These are phyloP conservation scores for Pan paniscus DNA, from an alignment of 2,113 vertebrate genomes.

Conservation along the genomic window DNA sequence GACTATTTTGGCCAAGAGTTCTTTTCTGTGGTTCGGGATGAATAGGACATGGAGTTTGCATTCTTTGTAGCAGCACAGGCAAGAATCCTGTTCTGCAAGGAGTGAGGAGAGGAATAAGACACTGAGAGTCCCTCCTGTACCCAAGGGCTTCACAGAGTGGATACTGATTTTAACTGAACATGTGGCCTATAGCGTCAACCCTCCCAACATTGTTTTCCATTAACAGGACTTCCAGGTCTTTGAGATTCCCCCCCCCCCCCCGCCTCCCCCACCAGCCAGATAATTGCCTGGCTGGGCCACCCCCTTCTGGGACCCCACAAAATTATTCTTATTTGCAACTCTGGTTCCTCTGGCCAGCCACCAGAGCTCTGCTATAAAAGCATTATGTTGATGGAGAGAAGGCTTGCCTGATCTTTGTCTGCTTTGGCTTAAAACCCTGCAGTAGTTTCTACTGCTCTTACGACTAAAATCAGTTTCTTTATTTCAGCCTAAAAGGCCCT, in stretches of 20 bases:
- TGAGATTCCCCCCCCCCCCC: neutral
- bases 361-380: neutral
- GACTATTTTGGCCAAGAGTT: accelerated
- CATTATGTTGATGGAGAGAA: neutral
- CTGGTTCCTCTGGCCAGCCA: neutral
- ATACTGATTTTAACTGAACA: neutral
- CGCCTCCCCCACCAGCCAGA: neutral
- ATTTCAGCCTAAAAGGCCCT: neutral
- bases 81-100: neutral
- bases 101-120: neutral
- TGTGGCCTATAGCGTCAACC: accelerated
- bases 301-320: neutral
- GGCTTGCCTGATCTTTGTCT: accelerated
- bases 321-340: neutral
- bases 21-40: neutral
- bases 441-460: no score
- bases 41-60: no score
- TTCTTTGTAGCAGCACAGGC: neutral
- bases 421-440: no score
- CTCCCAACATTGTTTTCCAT: neutral
- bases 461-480: neutral
- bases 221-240: neutral
- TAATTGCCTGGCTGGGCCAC: neutral
- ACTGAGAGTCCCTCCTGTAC: neutral
- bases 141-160: neutral